Conservation (phyloP, 2,888 invertebrate species). For the Ennomos erosarius region DNA sequence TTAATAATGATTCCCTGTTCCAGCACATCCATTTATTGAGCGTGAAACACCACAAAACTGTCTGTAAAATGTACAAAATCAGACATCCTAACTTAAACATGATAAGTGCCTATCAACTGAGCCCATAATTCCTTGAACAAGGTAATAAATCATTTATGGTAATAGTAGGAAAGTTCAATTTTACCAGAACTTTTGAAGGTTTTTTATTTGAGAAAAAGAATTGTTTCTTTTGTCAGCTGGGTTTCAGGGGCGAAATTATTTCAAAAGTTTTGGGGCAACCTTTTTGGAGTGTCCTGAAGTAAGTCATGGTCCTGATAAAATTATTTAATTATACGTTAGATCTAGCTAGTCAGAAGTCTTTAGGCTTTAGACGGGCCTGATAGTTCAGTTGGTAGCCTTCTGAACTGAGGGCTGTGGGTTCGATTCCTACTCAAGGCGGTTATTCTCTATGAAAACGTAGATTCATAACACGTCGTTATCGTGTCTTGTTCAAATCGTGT, state of each 20-base stretch:
- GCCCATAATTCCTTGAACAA: conserved; percentile 25
- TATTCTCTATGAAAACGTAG: too few species aligned
- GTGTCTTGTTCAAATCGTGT: too few species aligned
- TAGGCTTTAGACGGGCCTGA: too few species aligned
- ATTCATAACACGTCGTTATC: too few species aligned
- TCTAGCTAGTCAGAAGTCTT: too few species aligned
- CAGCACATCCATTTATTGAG: not conserved
- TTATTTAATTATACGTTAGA: too few species aligned
- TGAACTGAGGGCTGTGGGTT: too few species aligned
- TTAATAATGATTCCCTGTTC: too few species aligned
- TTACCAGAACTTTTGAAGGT: conserved; percentile 36
- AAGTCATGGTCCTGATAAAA: too few species aligned
- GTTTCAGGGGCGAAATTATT: conserved; percentile 38
- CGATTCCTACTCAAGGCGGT: too few species aligned
- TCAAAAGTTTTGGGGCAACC: conserved; percentile 22
- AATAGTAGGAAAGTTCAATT: conserved; percentile 39
- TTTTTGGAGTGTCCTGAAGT: conserved; percentile 14
- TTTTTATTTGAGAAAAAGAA: conserved; percentile 36
- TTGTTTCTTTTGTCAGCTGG: conserved; percentile 35
- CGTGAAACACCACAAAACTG: not conserved
- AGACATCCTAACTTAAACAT: conserved; percentile 15
- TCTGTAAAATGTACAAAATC: not conserved
- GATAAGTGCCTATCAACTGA: conserved; percentile 15
- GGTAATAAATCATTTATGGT: conserved; percentile 52
- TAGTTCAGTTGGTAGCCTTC: too few species aligned